Base-by-base conservation (phyloP, 2,797 vertebrate genomes). In the Anolis apletophallus region DNA sequence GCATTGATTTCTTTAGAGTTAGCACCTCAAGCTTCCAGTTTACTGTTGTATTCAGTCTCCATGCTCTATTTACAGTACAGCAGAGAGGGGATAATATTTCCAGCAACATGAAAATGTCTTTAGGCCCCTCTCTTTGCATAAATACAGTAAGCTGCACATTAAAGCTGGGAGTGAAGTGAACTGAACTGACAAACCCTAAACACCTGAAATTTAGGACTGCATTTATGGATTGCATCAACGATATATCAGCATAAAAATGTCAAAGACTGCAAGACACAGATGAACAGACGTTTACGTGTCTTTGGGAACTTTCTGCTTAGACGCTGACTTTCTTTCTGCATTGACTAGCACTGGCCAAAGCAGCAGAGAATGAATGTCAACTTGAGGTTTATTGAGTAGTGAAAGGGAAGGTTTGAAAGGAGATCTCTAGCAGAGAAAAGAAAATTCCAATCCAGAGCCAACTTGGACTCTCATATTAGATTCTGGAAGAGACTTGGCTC, bases 51-150 rank as follows among this genome's bases (percentile, higher is more conserved):
- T 61, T 87, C 89, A 21, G 87, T 88, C 29, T 91, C 64, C 36
- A 61, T 83, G 59, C 76, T 84, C 72, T 90, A 77, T 91, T 94
- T 95, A 87, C 87, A 90, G 59, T 72, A 78, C 32, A 10, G 3
- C 46, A 93, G 89, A 92, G 79, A 79, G 88, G 87, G 83, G 80
- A 88, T 88, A 90, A 80, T 90, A 90, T 93, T 94, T 93, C 86
- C 82, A 91, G 67, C 87, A 92, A 87, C 89, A 90, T 72, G 67
- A 88, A 91, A 92, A 78, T 61, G 3, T 80, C 54, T 93, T 82
- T 74, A 86, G 2, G 40, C 52, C 13, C n/a, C 84, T 91, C 91
- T 87, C 85, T 72, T 92, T 87, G 83, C 73, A 90, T 88, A 94
- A 94, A 87, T 87, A 81, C 21, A 89, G 73, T 83, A 89, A 93